Base-by-base conservation (phyloP, 2,797 vertebrate species). In the Cryptoblepharus egeriae region DNA sequence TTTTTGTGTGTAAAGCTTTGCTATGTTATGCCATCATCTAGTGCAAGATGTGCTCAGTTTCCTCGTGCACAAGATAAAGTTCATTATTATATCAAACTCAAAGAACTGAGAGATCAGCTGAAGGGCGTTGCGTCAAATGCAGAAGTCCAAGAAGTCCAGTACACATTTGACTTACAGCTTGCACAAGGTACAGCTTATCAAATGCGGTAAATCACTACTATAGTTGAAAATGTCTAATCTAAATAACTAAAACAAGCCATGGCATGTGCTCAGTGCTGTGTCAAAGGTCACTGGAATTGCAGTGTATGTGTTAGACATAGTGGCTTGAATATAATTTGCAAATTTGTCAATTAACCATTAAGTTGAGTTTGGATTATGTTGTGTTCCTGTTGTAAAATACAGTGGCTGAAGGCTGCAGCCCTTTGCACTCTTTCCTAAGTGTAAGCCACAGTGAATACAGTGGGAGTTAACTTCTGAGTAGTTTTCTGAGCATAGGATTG, bases 51-150 rank as follows among this genome's bases (percentile, higher is more conserved):
- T 88, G 98, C 98, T 77, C 98, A 99, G 96, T 99, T 99, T 90
- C 99, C 99, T 35, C 97, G 98, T 0, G 99, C 99, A 63, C 99
- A 99, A 95, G 98, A 99, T 92, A 99, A 99, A 94, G 99, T 99
- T 16, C 98, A 99, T 94, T 99, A 98, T 93, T 99, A 99, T 92
- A 99, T 99, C 92, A 99, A 99, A 82, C 96, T 99, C 87, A 96
- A 97, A 88, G 98, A 99, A 82, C 95, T 99, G 49, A 88, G 98
- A 85, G 97, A 99, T 86, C 95, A 98, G 42, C 94, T 99, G 91
- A 98, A 97, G 93, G 98, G 99, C 55, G 64, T 97, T 0, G 79
- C 87, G 32, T 93, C 57, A 20, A 91, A 80, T 80, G 88, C 87
- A 0, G 98, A 99, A 0, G 84, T 99, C 24, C 95, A 98, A 92